Evolutionary conservation across 1,140 invertebrate species (phyloP).

Genomic region (Apis cerana): DNA sequence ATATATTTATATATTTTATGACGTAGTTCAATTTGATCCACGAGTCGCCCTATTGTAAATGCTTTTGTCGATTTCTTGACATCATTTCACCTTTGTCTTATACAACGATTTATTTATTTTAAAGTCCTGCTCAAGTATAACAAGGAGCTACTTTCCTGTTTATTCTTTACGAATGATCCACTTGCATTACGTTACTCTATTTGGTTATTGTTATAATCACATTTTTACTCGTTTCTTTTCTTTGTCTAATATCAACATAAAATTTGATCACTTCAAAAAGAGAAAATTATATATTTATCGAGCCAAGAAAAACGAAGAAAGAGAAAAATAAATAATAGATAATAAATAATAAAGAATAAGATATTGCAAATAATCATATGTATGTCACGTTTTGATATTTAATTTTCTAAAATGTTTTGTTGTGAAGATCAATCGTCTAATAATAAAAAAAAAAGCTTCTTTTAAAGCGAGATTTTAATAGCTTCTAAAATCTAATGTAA

Average conservation of each 20-base stretch:
- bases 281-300: background rate
- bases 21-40: slow-evolving; percentile 28
- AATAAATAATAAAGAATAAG: too few species aligned
- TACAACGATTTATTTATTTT: slow-evolving; percentile 18
- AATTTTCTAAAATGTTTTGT: background rate
- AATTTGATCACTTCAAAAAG: background rate
- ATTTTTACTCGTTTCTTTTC: background rate
- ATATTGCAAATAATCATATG: too few species aligned
- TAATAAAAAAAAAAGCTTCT: background rate
- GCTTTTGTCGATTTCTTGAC: background rate
- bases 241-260: background rate
- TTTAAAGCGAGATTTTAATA: background rate
- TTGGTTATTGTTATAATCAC: background rate
- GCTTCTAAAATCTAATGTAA: background rate
- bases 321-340: background rate
- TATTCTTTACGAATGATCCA: slow-evolving; percentile 16
- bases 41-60: slow-evolving; percentile 21
- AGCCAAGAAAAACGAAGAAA: background rate
- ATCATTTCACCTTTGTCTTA: background rate
- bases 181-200: background rate
- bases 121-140: background rate
- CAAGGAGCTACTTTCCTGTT: background rate
- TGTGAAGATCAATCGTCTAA: background rate
- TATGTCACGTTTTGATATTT: slow-evolving; percentile 8
- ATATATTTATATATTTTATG: slow-evolving; percentile 30